A percentile compares a stretch with the other conserved stretches of the same genome.
Conservation (phyloP, 2,797 vertebrate genomes). For the Rhinogobio ventralis region DNA sequence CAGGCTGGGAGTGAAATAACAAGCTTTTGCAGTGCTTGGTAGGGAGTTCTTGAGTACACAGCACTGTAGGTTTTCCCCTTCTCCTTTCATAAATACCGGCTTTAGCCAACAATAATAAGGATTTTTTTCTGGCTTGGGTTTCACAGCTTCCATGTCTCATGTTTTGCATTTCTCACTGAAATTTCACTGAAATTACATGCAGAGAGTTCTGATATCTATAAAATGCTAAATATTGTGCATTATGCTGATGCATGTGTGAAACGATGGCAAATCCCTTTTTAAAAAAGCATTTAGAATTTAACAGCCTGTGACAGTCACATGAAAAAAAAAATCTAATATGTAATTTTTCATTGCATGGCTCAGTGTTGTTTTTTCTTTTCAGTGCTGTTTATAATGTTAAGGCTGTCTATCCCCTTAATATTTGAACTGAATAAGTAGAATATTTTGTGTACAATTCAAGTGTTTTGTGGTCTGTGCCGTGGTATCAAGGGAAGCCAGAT, state of each 20-base stretch:
- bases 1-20: conserved; percentile 55
- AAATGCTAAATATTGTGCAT: neutral
- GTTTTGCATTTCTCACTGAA: conserved; percentile 15
- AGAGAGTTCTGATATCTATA: neutral
- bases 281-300: neutral
- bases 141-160: conserved; percentile 36
- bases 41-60: conserved; percentile 58
- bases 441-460: neutral
- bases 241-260: neutral
- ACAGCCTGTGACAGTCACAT: neutral
- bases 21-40: conserved; percentile 37
- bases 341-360: neutral
- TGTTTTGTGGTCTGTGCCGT: neutral
- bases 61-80: conserved; percentile 47
- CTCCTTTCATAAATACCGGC: conserved; percentile 52
- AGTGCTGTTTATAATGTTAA: neutral
- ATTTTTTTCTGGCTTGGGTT: conserved; percentile 46
- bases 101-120: conserved; percentile 60
- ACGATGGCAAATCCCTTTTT: neutral
- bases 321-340: neutral
- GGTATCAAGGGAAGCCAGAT: neutral
- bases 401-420: neutral
- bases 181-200: neutral
- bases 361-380: neutral
- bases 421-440: neutral